These are phyloP conservation scores for Hypotaenidia philippensis DNA, from an alignment of 2,797 vertebrate species.

Conservation along the genomic window DNA sequence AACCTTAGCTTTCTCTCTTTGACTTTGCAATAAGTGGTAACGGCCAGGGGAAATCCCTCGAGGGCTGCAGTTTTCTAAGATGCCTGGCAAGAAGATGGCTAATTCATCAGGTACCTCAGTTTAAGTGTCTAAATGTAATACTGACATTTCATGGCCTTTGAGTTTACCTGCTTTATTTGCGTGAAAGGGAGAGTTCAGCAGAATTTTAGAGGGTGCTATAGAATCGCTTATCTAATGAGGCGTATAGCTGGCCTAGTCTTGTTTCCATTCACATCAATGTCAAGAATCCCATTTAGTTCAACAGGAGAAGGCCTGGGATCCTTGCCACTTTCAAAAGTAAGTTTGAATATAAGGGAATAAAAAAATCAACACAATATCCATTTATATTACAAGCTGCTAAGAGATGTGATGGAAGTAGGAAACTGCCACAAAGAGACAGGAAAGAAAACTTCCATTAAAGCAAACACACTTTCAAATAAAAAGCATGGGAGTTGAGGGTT, in stretches of 20 bases:
- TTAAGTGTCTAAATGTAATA: conserved; percentile 72
- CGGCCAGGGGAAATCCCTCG: conserved; percentile 13
- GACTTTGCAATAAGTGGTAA: conserved; percentile 65
- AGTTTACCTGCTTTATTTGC: conserved; percentile 77
- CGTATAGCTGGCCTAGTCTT: background rate
- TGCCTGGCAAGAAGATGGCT: conserved; percentile 56
- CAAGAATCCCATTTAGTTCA: conserved; percentile 39
- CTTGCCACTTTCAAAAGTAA: background rate
- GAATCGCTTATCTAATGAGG: conserved; percentile 62
- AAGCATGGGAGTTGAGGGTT: background rate
- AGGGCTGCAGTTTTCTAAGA: conserved; percentile 47
- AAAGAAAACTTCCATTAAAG: background rate
- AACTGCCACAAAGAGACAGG: background rate
- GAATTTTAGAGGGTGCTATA: conserved; percentile 69
- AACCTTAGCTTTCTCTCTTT: conserved; percentile 41
- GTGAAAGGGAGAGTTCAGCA: conserved; percentile 77
- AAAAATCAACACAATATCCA: background rate
- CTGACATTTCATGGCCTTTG: conserved; percentile 70
- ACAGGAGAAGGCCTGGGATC: conserved; percentile 18
- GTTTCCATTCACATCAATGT: conserved; percentile 44
- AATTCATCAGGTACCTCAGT: conserved; percentile 61
- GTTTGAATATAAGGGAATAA: conserved; percentile 10
- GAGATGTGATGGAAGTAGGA: background rate
- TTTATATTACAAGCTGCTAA: conserved; percentile 45
- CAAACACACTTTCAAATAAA: background rate